A percentile compares a stretch with the other conserved stretches of the same genome.
phyloP scores from a whole-genome alignment of 1,140 invertebrate genomes.

The Aricia agestis region DNA sequence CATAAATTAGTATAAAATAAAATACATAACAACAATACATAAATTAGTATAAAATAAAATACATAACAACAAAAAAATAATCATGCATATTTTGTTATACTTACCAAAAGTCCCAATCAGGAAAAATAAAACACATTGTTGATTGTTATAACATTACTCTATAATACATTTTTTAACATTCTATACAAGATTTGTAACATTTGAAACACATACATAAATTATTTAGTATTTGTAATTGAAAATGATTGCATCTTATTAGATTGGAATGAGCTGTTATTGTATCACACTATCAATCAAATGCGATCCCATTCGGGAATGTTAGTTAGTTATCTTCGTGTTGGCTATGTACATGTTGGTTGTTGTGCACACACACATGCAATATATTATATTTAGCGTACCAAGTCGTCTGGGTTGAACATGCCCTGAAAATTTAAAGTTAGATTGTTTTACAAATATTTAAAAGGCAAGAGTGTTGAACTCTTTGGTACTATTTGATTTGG shows the following conservation, averaged over 20 bases:
- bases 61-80: background rate
- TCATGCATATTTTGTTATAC: background rate
- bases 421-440: conserved; percentile 79
- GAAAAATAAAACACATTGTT: conserved; percentile 56
- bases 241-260: conserved; percentile 26
- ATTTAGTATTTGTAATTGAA: conserved; percentile 25
- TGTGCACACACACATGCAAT: conserved; percentile 56
- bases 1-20: background rate
- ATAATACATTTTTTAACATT: conserved; percentile 67
- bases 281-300: conserved; percentile 37
- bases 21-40: conserved; percentile 5
- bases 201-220: conserved; percentile 20
- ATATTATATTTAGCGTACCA: conserved; percentile 70
- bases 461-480: background rate
- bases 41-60: background rate
- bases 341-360: conserved; percentile 58
- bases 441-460: background rate
- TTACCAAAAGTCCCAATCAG: conserved; percentile 15
- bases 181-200: conserved; percentile 50
- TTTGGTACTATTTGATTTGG: too few species aligned
- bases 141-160: conserved; percentile 42
- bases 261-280: conserved; percentile 52
- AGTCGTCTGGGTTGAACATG: conserved; percentile 91
- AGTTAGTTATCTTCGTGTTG: conserved; percentile 41
- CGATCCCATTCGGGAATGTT: conserved; percentile 29